Evolutionary conservation across 2,888 invertebrate species (phyloP), one percentile per base, ranked within the genome.

Genomic region (Dasysyrphus albostriatus): DNA sequence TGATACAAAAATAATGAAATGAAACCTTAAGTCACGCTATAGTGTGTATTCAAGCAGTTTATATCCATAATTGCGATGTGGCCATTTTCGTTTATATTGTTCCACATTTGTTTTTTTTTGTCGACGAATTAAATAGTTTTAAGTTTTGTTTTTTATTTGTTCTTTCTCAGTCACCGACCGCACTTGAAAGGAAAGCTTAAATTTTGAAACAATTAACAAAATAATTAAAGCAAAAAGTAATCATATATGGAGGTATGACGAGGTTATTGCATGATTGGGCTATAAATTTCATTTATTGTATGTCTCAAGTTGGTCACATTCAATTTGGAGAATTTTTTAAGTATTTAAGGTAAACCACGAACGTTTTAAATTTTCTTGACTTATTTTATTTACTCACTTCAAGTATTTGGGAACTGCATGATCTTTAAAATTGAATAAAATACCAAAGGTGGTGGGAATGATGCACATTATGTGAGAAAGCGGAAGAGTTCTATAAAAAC

Each of bases 1-100:
- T 19, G 32, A 7, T 14, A 54, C 16, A 58, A 37, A 37, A 58
- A 16, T 58, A 6, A 58, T 58, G 16, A 58, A 58, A 37, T 34
- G 16, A 58, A 58, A 16, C 32, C 34, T 37, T 34, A 58, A 58
- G 58, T 58, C 58, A 58, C 58, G 58, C 34, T 10, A 58, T 58
- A 1, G 34, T 58, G 58, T 34, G 58, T 34, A 58, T 58, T 58
- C 34, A 58, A 58, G 58, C 58, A 58, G 34, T 58, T 58, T 56
- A 34, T n/a, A 34, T n/a, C 56, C 16, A 54, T 32, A 54, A 58
- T 58, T 58, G 58, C 16, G 34, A 10, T 16, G 9, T 34, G 5
- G 34, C 12, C 16, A 5, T 12, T 34, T 58, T 58, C 9, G 9
- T 54, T 54, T 54, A 24, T 29, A 54, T 32, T 54, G 8, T 54